Base-by-base conservation (phyloP, 2,797 vertebrate genomes). In the Pipistrellus pipistrellus region DNA sequence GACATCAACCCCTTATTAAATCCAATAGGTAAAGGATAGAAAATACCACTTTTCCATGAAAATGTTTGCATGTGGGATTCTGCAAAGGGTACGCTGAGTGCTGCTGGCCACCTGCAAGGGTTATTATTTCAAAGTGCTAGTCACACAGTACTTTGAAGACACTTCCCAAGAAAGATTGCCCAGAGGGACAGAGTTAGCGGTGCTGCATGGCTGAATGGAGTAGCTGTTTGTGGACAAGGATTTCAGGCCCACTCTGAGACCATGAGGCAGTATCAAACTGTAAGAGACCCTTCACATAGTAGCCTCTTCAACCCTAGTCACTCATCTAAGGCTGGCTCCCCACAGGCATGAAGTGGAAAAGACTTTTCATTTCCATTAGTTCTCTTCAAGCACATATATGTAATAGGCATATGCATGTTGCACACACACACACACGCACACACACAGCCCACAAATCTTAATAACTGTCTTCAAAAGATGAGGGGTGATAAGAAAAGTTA, bases 1-100 rank as follows among this genome's bases (percentile, higher is more conserved):
- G 44, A 82, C 68, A 66, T 32, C 30, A 83, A 38, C 44, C 38
- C 30, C 46, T 93, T 80, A 76, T 66, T 93, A 95, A 87, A 85
- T 46, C 64, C 53, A 87, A 8, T 59, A 48, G 35, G 30, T 35
- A 62, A 62, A 93, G 27, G 8, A 21, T 25, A 76, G 80, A 86
- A 84, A 93, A 75, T 53, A 62, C 8, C 38, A 11, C 72, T 88
- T 94, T 80, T 89, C 81, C 23, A 1, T 30, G 7, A 41, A 23
- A 86, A 76, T 80, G 44, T 76, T 92, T 94, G 68, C 64, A 27
- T 73, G 35, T 48, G 69, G 44, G n/a, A 12, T 82, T 85, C 62
- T 64, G 44, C 18, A 44, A 66, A 86, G 59, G 73, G 14, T 17
- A 2, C 0, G 0, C 44, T 69, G 25, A 46, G 23, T 25, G 30